A percentile compares a stretch with the other conserved stretches of the same genome.
phyloP scores from a whole-genome alignment of 2,888 invertebrate species.

The Agrotis ipsilon region DNA sequence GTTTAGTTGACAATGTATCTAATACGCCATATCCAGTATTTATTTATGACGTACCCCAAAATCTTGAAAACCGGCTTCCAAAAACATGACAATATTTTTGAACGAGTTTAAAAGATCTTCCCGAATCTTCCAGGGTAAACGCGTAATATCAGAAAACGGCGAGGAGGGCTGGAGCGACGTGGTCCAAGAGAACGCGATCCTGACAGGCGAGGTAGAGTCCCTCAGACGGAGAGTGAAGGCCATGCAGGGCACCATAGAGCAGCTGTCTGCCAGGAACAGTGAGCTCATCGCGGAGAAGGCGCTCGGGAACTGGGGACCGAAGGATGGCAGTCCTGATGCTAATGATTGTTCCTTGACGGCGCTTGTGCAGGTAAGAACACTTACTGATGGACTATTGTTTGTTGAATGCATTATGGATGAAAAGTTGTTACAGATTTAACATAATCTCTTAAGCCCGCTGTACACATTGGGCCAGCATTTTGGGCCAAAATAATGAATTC shows the following conservation, averaged over 20 bases:
- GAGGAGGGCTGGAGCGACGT: conserved; percentile 97
- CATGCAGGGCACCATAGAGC: conserved; percentile 98
- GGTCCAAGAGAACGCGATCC: conserved; percentile 98
- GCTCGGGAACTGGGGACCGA: conserved; percentile 91
- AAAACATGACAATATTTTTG: no score
- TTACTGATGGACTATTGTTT: not conserved
- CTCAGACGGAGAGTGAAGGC: conserved; percentile 97
- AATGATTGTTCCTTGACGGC: conserved; percentile 85
- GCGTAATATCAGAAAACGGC: conserved; percentile 96
- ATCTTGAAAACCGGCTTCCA: no score
- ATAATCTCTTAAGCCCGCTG: no score
- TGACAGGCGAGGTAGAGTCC: conserved; percentile 97
- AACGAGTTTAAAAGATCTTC: no score
- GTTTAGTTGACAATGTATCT: no score
- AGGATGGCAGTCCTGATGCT: conserved; percentile 82
- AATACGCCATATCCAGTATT: no score
- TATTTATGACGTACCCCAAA: no score
- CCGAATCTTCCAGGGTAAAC: conserved; percentile 93
- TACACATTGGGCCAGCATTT: no score
- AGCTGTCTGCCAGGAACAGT: conserved; percentile 95
- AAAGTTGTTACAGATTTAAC: no score
- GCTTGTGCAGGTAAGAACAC: conserved; percentile 88
- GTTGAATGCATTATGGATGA: no score
- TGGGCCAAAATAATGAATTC: no score
- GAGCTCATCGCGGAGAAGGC: conserved; percentile 95